Evolutionary conservation across 2,888 invertebrate species (phyloP).

Genomic region (Ypsolopha scabrella): DNA sequence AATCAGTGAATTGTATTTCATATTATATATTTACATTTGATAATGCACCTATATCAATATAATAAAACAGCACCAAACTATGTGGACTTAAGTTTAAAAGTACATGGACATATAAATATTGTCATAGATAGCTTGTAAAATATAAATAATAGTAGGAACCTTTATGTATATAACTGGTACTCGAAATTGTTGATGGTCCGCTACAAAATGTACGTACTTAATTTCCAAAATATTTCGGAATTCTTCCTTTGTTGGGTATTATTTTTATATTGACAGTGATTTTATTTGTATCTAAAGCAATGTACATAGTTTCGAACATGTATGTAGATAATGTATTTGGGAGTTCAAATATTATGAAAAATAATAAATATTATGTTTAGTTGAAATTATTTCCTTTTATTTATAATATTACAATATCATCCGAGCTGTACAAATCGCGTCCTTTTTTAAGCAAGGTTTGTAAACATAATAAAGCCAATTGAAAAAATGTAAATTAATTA

Average conservation of each 20-base stretch:
- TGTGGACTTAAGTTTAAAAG: slow-evolving; percentile 12
- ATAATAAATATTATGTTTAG: slow-evolving; percentile 67
- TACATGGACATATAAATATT: slow-evolving; percentile 10
- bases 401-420: too few relatives aligned
- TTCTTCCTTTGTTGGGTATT: slow-evolving; percentile 48
- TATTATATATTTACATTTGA: slow-evolving; percentile 13
- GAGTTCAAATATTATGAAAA: slow-evolving; percentile 66
- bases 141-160: neutral
- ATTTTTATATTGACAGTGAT: slow-evolving; percentile 57
- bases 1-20: slow-evolving; percentile 12
- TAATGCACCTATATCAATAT: slow-evolving; percentile 12
- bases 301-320: slow-evolving; percentile 61
- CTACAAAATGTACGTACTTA: slow-evolving; percentile 44
- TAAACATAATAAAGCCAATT: too few relatives aligned
- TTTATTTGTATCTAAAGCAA: slow-evolving; percentile 51
- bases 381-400: slow-evolving; percentile 23
- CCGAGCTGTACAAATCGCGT: too few relatives aligned
- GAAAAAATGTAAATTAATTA: too few relatives aligned
- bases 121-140: slow-evolving; percentile 11
- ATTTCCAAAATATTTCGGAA: slow-evolving; percentile 39
- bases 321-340: slow-evolving; percentile 52
- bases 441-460: too few relatives aligned
- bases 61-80: slow-evolving; percentile 16
- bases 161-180: slow-evolving; percentile 1
- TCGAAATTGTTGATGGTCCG: slow-evolving; percentile 25